phyloP scores from a whole-genome alignment of 2,797 vertebrate species.

The Alectoris magna region DNA sequence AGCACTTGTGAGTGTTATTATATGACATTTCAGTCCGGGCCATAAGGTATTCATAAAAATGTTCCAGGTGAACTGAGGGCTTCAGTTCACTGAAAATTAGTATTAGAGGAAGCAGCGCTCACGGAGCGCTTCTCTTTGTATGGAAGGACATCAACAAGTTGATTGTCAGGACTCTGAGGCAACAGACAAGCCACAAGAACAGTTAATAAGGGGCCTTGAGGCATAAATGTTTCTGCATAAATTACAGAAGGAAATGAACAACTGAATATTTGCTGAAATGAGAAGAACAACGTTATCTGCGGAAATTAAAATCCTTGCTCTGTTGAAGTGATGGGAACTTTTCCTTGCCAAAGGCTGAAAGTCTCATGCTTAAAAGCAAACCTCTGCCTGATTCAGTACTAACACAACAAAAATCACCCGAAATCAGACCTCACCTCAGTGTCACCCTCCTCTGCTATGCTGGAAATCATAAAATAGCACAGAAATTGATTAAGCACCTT shows the following conservation, averaged over 20 bases:
- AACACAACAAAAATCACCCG: conserved; percentile 1
- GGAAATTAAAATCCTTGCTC: background rate
- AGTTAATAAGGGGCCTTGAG: conserved; percentile 11
- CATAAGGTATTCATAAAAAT: background rate
- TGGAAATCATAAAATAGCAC: background rate
- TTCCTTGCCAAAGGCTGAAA: background rate
- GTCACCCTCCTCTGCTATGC: background rate
- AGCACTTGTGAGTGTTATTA: background rate
- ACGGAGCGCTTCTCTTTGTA: background rate
- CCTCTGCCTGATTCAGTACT: background rate
- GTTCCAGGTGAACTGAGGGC: background rate
- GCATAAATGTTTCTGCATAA: conserved; percentile 35
- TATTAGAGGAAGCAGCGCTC: background rate
- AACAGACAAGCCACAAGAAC: background rate
- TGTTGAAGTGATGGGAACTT: background rate
- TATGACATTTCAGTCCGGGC: background rate
- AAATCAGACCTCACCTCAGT: background rate
- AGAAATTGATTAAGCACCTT: conserved; percentile 8
- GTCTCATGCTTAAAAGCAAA: background rate
- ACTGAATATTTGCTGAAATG: conserved; percentile 3
- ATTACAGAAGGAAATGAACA: conserved; percentile 20
- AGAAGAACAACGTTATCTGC: background rate
- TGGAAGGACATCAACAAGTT: background rate
- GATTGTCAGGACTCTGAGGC: background rate
- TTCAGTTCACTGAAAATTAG: background rate